These are phyloP conservation scores for Dryoscopus gambensis DNA, from an alignment of 2,113 vertebrate species.

Conservation along the genomic window DNA sequence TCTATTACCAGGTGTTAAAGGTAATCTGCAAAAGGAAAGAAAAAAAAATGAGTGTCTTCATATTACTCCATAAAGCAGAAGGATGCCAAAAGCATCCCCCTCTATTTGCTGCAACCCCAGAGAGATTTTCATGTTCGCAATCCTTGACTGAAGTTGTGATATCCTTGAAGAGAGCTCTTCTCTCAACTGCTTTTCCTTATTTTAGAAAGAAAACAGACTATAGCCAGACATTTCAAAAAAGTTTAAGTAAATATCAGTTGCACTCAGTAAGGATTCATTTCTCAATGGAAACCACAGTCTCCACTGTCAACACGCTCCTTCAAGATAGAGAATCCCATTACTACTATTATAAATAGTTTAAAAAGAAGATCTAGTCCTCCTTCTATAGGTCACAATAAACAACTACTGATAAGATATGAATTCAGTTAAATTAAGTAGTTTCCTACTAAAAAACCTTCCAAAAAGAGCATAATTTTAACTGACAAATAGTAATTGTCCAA, in stretches of 20 bases:
- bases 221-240: background rate
- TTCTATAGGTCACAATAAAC: background rate
- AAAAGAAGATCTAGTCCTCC: background rate
- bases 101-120: background rate
- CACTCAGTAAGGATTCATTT: background rate
- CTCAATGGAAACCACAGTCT: background rate
- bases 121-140: background rate
- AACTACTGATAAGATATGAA: background rate
- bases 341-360: background rate
- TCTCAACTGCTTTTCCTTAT: conserved; percentile 9
- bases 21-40: conserved; percentile 24
- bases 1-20: conserved; percentile 10
- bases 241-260: background rate
- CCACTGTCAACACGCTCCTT: background rate
- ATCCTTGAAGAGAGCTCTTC: conserved; percentile 15
- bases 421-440: background rate
- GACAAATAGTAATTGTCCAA: background rate
- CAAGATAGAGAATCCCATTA: background rate
- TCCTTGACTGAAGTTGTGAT: background rate
- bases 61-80: background rate
- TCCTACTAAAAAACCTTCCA: background rate
- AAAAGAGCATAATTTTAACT: background rate
- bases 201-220: conserved; percentile 2
- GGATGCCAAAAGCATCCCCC: background rate
- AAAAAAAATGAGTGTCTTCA: background rate